Base-by-base conservation (phyloP, 2,888 invertebrate genomes). In the Drosophila anomelani region DNA sequence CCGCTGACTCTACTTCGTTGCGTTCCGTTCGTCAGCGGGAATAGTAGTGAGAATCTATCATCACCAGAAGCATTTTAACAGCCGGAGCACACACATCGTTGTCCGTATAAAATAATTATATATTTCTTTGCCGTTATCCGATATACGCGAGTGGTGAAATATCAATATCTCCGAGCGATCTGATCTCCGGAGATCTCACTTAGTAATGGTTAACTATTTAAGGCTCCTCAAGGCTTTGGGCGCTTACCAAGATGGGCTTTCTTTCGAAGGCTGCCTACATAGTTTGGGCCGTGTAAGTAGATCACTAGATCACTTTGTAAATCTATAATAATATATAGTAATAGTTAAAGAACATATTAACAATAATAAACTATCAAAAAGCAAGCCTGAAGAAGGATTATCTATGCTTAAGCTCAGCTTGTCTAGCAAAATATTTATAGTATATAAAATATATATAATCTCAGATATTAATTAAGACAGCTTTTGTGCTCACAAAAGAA, bases 211-310 rank as follows among this genome's bases (percentile, higher is more conserved):
- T 47, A 76, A 75, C 66, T 47, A 61, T 61, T 75, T 38, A 36
- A 17, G 54, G 67, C 58, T 64, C 23, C 55, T 58, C 29, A 75
- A 84, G 53, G 59, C 66, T 71, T 66, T 73, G 66, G 70, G 67
- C 60, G 44, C 68, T 32, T 53, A 26, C 51, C 77, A 77, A 64
- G 79, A 96, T 96, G 96, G 96, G 96, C 85, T 95, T 96, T 92
- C 95, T 96, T 86, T 95, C 96, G 71, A 96, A 96, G 93, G 95
- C 96, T 72, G 95, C 96, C 85, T 95, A 96, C 93, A 95, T 96
- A 92, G 95, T 96, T 92, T 96, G 96, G 94, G 95, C 95, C 93
- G 95, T 96, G 96, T 96, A 93, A 96, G 96, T 95, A 44, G 49
- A 29, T 29, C 6, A 5, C 5, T 29, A 29, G 12, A 36, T 10